Evolutionary conservation across 1,140 invertebrate genomes (phyloP).

Genomic region (Andricus grossulariae): DNA sequence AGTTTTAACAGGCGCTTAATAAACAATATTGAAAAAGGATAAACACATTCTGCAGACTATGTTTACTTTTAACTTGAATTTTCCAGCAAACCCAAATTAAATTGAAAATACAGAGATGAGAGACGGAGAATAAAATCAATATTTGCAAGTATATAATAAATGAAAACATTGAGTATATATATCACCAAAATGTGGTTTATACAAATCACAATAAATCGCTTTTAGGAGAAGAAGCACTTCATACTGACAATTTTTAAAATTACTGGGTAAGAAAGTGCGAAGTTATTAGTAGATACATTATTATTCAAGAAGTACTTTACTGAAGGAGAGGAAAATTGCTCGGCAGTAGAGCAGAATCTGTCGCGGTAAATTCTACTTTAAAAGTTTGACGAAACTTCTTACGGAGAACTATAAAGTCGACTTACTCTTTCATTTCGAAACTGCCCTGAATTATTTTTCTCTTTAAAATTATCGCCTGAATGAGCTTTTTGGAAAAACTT

Average conservation of each 20-base stretch:
- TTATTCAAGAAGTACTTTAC: constrained; percentile 28
- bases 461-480: background rate
- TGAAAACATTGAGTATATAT: no score
- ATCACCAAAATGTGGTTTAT: no score
- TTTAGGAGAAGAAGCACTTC: background rate
- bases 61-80: no score
- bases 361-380: constrained; percentile 28
- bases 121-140: no score
- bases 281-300: constrained; percentile 26
- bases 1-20: no score
- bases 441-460: constrained; percentile 22
- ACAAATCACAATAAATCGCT: no score
- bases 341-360: constrained; percentile 7
- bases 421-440: constrained; percentile 23
- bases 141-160: no score
- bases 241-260: constrained; percentile 2
- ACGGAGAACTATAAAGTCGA: constrained; percentile 15
- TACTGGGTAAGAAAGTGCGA: constrained; percentile 15
- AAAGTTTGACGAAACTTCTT: constrained; percentile 26
- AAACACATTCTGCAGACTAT: no score
- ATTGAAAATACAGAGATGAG: no score
- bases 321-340: constrained; percentile 25
- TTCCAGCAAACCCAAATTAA: no score
- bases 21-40: no score
- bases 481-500: background rate